Evolutionary conservation across 2,888 invertebrate species (phyloP).

Genomic region (Chymomyza fuscimana): DNA sequence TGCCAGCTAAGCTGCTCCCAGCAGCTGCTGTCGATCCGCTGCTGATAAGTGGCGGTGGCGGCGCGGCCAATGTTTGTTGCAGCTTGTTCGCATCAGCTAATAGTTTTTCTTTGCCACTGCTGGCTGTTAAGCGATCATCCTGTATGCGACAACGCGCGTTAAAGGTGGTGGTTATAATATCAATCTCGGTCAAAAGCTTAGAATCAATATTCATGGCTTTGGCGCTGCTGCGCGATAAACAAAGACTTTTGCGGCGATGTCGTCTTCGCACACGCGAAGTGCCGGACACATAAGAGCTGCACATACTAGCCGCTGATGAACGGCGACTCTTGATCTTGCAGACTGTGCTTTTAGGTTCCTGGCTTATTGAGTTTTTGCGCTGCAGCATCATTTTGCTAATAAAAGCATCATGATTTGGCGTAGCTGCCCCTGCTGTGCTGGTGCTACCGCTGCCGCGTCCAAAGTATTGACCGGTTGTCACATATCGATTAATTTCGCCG

Average conservation of each 20-base stretch:
- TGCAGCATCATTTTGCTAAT: slow-evolving; percentile 64
- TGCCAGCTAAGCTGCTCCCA: slow-evolving; percentile 34
- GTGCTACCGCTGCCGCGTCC: slow-evolving; percentile 49
- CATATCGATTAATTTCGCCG: slow-evolving; percentile 79
- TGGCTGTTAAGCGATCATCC: slow-evolving; percentile 69
- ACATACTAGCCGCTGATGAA: slow-evolving; percentile 78
- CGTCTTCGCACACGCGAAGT: slow-evolving; percentile 75
- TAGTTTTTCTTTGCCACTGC: slow-evolving; percentile 75
- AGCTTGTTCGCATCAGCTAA: slow-evolving; percentile 80
- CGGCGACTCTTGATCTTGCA: slow-evolving; percentile 78
- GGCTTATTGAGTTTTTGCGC: slow-evolving; percentile 64
- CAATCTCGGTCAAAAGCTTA: slow-evolving; percentile 81
- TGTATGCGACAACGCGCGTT: slow-evolving; percentile 79
- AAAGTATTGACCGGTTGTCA: slow-evolving; percentile 80
- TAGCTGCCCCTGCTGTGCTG: slow-evolving; percentile 13
- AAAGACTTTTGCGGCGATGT: slow-evolving; percentile 74
- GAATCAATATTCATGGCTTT: slow-evolving; percentile 79
- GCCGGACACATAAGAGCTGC: slow-evolving; percentile 78
- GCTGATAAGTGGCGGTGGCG: slow-evolving; percentile 27
- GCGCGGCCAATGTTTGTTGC: slow-evolving; percentile 56
- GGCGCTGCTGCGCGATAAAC: slow-evolving; percentile 64
- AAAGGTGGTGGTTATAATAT: slow-evolving; percentile 82
- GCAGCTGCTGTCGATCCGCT: slow-evolving; percentile 21
- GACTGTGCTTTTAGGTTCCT: slow-evolving; percentile 50
- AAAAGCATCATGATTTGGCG: slow-evolving; percentile 51